phyloP scores from a whole-genome alignment of 2,797 vertebrate species.

The Peromyscus eremicus region DNA sequence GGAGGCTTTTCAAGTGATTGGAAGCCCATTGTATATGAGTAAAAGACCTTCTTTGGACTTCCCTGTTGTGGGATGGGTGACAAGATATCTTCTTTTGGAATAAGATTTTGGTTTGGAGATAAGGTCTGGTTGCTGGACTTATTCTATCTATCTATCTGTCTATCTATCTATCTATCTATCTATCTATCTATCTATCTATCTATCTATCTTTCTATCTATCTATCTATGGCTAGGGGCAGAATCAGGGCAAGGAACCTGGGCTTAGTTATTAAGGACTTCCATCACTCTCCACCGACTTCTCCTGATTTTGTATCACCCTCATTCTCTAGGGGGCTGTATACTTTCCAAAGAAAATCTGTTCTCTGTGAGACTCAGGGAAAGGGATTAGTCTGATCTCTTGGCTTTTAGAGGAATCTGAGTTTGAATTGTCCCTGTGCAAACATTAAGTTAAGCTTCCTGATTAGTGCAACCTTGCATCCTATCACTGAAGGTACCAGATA shows the following conservation, averaged over 20 bases:
- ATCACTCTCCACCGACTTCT: background rate
- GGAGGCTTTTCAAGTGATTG: background rate
- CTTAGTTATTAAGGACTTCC: background rate
- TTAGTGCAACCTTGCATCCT: background rate
- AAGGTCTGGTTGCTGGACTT: background rate
- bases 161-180: no score
- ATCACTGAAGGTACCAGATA: background rate
- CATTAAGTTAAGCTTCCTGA: background rate
- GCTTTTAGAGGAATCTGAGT: background rate
- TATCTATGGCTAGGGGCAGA: background rate
- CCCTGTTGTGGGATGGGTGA: background rate
- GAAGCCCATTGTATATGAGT: background rate
- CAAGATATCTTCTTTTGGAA: background rate
- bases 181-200: no score
- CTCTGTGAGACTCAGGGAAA: background rate
- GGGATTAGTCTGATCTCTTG: background rate
- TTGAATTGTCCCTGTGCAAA: background rate
- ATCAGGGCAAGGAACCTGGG: background rate
- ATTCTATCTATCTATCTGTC: no score
- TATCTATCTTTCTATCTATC: no score
- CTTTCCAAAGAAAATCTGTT: background rate
- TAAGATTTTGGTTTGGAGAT: background rate
- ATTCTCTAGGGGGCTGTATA: background rate
- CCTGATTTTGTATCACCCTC: background rate
- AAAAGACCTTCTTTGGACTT: background rate